A percentile compares a stretch with the other conserved stretches of the same genome.
phyloP scores from a whole-genome alignment of 2,888 invertebrate genomes.

The Panorpa germanica region DNA sequence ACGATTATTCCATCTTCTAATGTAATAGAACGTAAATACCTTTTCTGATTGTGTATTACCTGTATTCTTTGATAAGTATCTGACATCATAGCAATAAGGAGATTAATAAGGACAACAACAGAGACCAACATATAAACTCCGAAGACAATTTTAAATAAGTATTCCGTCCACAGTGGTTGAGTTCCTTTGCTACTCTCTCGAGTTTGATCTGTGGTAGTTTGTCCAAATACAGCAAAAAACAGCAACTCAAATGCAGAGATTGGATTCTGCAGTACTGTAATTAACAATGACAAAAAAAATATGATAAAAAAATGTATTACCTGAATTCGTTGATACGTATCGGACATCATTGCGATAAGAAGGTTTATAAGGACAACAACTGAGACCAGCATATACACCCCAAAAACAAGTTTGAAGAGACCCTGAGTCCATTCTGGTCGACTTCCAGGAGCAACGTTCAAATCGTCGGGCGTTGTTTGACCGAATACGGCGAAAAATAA shows the following conservation, averaged over 20 bases:
- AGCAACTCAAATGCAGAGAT: slow-evolving; percentile 90
- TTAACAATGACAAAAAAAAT: slow-evolving; percentile 22
- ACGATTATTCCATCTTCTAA: no score
- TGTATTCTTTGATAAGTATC: slow-evolving; percentile 99
- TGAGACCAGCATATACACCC: slow-evolving; percentile 94
- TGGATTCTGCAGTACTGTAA: slow-evolving; percentile 81
- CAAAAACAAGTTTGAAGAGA: slow-evolving; percentile 84
- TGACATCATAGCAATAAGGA: slow-evolving; percentile 99
- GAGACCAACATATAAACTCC: slow-evolving; percentile 98
- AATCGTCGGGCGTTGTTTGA: slow-evolving; percentile 71
- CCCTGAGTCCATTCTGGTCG: slow-evolving; percentile 70
- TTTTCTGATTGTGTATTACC: slow-evolving; percentile 32
- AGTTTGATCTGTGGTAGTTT: slow-evolving; percentile 68
- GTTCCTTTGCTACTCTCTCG: slow-evolving; percentile 30
- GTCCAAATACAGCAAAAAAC: slow-evolving; percentile 97
- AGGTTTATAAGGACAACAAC: slow-evolving; percentile 96
- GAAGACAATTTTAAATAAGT: slow-evolving; percentile 73
- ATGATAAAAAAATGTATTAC: slow-evolving; percentile 34
- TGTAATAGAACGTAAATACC: no score
- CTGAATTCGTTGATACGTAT: slow-evolving; percentile 98
- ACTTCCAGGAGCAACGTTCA: slow-evolving; percentile 48
- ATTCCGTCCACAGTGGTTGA: slow-evolving; percentile 70
- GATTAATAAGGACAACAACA: slow-evolving; percentile 95
- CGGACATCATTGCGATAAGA: slow-evolving; percentile 99
- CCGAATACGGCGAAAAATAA: slow-evolving; percentile 97